Conservation (phyloP, 2,888 invertebrate species). For the Nomada fabriciana region DNA sequence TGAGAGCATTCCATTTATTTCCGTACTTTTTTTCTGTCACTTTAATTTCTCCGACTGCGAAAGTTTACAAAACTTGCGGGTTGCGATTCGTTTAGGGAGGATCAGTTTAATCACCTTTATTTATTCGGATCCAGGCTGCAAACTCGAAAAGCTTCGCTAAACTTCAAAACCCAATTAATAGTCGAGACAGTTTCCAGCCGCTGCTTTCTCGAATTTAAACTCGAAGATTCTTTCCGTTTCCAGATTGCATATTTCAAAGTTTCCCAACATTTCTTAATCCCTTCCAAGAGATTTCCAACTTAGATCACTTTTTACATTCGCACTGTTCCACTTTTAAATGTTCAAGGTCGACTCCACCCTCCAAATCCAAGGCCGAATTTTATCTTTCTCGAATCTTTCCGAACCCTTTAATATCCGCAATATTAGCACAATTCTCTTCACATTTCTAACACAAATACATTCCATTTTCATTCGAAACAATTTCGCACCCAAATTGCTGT, state of each 20-base stretch:
- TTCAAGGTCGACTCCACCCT: background rate
- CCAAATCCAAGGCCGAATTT: no score
- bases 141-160: background rate
- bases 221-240: constrained; percentile 4
- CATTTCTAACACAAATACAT: no score
- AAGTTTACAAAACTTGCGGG: background rate
- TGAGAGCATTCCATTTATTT: background rate
- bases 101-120: constrained; percentile 12
- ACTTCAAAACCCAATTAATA: constrained; percentile 8
- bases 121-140: background rate
- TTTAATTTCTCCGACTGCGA: background rate
- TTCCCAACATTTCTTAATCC: background rate
- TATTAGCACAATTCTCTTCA: no score
- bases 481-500: no score
- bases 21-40: background rate
- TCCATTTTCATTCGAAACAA: no score
- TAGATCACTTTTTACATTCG: background rate
- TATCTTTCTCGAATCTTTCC: no score
- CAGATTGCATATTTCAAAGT: background rate
- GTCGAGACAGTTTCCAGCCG: background rate
- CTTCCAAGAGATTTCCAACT: background rate
- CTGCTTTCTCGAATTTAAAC: background rate
- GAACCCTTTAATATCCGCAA: no score
- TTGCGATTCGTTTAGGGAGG: background rate
- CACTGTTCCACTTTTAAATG: background rate